Base-by-base conservation (phyloP, 2,797 vertebrate species). In the Sebastes steindachneri region DNA sequence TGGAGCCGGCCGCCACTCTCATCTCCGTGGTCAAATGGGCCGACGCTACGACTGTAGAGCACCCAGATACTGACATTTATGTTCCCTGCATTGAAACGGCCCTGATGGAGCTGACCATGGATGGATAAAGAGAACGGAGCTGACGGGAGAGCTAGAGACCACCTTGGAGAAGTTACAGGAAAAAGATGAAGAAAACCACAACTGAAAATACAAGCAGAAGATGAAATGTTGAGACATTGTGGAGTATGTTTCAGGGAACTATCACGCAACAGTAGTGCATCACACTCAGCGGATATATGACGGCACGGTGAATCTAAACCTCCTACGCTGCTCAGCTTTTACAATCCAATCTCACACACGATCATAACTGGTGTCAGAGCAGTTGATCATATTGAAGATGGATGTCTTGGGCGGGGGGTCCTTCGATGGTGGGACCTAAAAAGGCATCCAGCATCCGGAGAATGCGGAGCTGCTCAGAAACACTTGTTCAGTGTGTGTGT, bases 391-490 rank as follows among this genome's bases (percentile, higher is more conserved):
- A 66, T 17, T 17, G 23, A 17, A 28, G 45, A 82, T 66, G n/a
- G 3, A 51, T 35, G 66, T n/a, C 28, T 19, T 7, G 4, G 5
- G 11, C 11, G 37, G 14, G 23, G 3, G 37, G 3, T 33, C 23
- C 53, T 45, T 15, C 26, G 12, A 51, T 51, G 48, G 31, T 5
- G 28, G 28, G 73, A 53, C 75, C 67, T 25, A 83, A 85, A 89
- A 75, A 81, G 68, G 55, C 57, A 51, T 37, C 66, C 31, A 84
- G 80, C 79, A 87, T 92, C 28, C 67, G 0, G 68, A 66, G 87
- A 93, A 92, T 92, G 84, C 35, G 0, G 73, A 51, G 58, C 75
- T 90, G 67, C 76, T 79, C 63, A 83, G 80, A 89, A 85, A 89
- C 89, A 89, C 90, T 89, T 84, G 88, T 45, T 66, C 37, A 48